These are phyloP conservation scores for Magallana ariakensis DNA, from an alignment of 1,140 invertebrate genomes.

Conservation along the genomic window DNA sequence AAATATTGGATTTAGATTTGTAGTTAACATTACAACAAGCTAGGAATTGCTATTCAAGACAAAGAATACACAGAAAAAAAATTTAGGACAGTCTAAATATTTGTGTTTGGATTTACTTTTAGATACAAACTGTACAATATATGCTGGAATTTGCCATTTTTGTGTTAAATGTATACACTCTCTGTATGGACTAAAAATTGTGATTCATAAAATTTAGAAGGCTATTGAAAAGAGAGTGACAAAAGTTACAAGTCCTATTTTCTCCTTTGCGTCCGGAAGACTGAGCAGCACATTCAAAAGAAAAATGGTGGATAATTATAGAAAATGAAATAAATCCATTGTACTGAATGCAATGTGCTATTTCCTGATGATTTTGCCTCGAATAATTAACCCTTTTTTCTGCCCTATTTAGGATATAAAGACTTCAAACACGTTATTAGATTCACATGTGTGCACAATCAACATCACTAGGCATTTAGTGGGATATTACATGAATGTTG, in stretches of 20 bases:
- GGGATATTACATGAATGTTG: not conserved
- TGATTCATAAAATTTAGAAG: not conserved
- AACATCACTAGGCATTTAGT: not conserved
- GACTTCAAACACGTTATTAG: slow-evolving; percentile 3
- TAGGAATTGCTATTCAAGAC: not conserved
- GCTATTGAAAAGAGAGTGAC: not conserved
- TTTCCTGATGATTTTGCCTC: not conserved
- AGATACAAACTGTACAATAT: not conserved
- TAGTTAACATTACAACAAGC: not conserved
- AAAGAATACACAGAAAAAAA: not conserved
- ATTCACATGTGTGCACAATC: not conserved
- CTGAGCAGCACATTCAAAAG: not conserved
- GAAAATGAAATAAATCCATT: slow-evolving; percentile 9
- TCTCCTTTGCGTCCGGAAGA: not conserved
- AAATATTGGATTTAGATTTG: slow-evolving; percentile 3
- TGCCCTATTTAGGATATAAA: not conserved
- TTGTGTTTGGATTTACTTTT: not conserved
- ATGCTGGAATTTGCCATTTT: slow-evolving; percentile 16
- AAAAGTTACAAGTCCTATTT: not conserved
- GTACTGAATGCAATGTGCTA: slow-evolving; percentile 12
- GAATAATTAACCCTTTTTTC: not conserved
- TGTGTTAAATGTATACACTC: not conserved
- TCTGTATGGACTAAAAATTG: not conserved
- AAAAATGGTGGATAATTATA: not conserved
- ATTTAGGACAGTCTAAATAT: not conserved